Conservation (phyloP, 1,140 invertebrate species). For the Chymomyza costata region DNA sequence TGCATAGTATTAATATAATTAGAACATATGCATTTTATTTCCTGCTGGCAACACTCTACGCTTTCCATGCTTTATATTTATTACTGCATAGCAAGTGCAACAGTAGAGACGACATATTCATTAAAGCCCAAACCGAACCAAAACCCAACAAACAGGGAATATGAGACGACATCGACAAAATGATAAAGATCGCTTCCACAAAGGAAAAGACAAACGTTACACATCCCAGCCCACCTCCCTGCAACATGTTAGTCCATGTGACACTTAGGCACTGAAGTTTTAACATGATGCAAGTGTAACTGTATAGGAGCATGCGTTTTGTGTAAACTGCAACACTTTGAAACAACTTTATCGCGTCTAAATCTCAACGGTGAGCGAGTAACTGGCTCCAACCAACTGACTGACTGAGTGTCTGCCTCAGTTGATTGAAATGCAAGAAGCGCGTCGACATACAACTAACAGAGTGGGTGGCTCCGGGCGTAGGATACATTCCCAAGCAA, state of each 20-base stretch:
- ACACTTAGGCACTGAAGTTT: slow-evolving; percentile 57
- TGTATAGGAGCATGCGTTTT: slow-evolving; percentile 28
- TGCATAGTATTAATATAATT: too few relatives aligned
- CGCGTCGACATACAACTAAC: slow-evolving; percentile 49
- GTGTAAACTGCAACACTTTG: slow-evolving; percentile 56
- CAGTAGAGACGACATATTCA: slow-evolving; percentile 60
- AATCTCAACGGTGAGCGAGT: slow-evolving; percentile 47
- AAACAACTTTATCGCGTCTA: slow-evolving; percentile 66
- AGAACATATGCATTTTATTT: too few relatives aligned
- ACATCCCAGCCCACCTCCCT: background rate
- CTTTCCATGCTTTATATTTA: too few relatives aligned
- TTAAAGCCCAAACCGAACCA: slow-evolving; percentile 49
- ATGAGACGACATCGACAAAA: slow-evolving; percentile 38
- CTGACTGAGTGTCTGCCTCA: background rate
- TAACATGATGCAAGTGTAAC: slow-evolving; percentile 10
- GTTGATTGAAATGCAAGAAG: slow-evolving; percentile 66
- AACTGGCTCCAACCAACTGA: slow-evolving; percentile 18
- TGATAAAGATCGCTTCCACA: slow-evolving; percentile 59
- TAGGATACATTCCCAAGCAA: background rate
- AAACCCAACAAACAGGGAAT: too few relatives aligned
- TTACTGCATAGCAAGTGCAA: slow-evolving; percentile 58
- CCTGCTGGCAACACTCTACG: too few relatives aligned
- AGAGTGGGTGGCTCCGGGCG: slow-evolving; percentile 52
- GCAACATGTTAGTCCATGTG: slow-evolving; percentile 36
- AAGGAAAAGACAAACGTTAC: slow-evolving; percentile 37